phyloP scores from a whole-genome alignment of 2,888 invertebrate species.

The Perizoma flavofasciatum region DNA sequence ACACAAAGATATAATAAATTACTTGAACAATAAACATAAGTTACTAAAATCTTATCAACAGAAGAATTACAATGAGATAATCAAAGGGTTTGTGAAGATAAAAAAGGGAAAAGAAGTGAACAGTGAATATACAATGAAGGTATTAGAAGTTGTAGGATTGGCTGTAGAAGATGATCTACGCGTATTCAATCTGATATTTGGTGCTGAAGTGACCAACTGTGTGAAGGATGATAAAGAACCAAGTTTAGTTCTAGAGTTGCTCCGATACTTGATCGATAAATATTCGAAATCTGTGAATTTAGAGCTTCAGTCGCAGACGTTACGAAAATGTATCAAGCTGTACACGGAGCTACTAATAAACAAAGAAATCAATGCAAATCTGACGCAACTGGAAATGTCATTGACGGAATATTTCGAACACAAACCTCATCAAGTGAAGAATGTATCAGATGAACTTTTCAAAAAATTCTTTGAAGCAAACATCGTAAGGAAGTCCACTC shows the following conservation, averaged over 20 bases:
- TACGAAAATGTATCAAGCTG: slow-evolving; percentile 66
- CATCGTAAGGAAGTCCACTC: slow-evolving; percentile 82
- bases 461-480: slow-evolving; percentile 76
- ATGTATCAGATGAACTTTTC: slow-evolving; percentile 80
- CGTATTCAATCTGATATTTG: slow-evolving; percentile 71
- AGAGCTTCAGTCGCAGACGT: slow-evolving; percentile 60
- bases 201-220: slow-evolving; percentile 58
- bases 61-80: slow-evolving; percentile 79
- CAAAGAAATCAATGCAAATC: slow-evolving; percentile 67
- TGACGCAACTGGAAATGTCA: slow-evolving; percentile 81
- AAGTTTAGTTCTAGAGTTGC: slow-evolving; percentile 76
- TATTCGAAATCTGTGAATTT: slow-evolving; percentile 62
- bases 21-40: slow-evolving; percentile 59
- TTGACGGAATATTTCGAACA: slow-evolving; percentile 83
- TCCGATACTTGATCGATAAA: slow-evolving; percentile 74
- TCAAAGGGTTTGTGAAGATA: slow-evolving; percentile 74
- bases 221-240: slow-evolving; percentile 76
- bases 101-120: slow-evolving; percentile 64
- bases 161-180: slow-evolving; percentile 66
- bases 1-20: slow-evolving; percentile 59
- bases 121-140: slow-evolving; percentile 63
- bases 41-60: slow-evolving; percentile 79
- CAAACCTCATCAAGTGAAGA: slow-evolving; percentile 84
- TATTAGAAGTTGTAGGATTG: slow-evolving; percentile 72
- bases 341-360: slow-evolving; percentile 74